Evolutionary conservation across 2,888 invertebrate species (phyloP), one percentile per base, ranked within the genome.

Genomic region (Mesochorus sp.): DNA sequence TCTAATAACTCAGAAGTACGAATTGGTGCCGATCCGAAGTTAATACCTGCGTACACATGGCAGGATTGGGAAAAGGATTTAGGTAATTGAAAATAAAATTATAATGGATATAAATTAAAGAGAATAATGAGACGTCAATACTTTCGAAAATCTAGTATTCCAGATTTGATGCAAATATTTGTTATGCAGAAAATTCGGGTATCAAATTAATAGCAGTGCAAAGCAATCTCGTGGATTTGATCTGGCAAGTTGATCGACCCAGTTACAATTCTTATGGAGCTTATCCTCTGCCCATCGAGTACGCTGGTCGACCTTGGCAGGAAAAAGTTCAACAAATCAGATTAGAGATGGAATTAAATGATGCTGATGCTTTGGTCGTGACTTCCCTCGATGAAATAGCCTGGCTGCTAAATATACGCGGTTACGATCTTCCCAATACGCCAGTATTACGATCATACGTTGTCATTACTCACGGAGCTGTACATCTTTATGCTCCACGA

Each of bases 401-500:
- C 0, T 98, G 97, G 95, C 91, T 98, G 31, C 92, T 97, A 34
- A 98, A 98, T 89, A 94, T 98, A 14, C 93, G 98, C n/a, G 97
- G 97, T 0, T 92, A 94, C 71, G 98, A 98, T 91, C 93, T 97
- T 80, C 95, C 95, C 0, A 95, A 94, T 88, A 96, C 95, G 0
- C 97, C 98, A 0, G 94, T 96, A 14, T 92, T 97, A 5, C 94
- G 95, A 86, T 94, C 96, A 42, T 97, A 96, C 88, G 93, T 95
- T 0, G 91, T 96, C 42, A 90, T 97, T 47, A 95, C 94, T 71
- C 91, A 92, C 79, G 91, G 93, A 2, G 93, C 94, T 66, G 92
- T 96, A 24, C 93, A 94, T 83, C 92, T 97, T 26, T 97, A 95
- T 87, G 94, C 95, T 3, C 94, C 95, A 39, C 92, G 92, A 5